Percentiles rank a stretch among this genome's conserved stretches.
Conservation (phyloP, 2,797 vertebrate species). For the Ataeniobius toweri region DNA sequence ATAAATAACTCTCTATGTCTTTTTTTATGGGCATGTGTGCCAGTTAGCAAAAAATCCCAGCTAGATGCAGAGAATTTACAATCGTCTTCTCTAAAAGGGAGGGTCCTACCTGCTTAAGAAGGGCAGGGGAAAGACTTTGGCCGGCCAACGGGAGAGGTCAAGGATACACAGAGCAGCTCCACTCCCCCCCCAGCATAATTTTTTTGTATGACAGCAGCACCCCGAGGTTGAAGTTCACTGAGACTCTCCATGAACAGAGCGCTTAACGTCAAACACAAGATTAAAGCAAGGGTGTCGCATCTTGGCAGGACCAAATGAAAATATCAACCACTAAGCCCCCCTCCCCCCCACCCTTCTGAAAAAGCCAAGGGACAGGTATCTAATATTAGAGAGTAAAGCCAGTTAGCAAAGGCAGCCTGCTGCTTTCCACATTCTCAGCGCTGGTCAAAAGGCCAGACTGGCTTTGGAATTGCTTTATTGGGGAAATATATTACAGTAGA, state of each 20-base stretch:
- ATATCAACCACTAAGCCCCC: slow-evolving; percentile 89
- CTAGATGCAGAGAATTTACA: slow-evolving; percentile 63
- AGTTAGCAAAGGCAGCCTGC: slow-evolving; percentile 81
- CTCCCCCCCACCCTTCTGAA: slow-evolving; percentile 64
- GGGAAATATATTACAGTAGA: slow-evolving; percentile 86
- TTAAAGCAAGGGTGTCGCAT: slow-evolving; percentile 87
- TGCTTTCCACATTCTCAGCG: slow-evolving; percentile 73
- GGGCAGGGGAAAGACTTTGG: slow-evolving; percentile 80
- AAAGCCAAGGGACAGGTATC: slow-evolving; percentile 84
- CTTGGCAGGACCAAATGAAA: slow-evolving; percentile 90
- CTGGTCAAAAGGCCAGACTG: slow-evolving; percentile 73
- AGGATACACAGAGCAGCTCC: slow-evolving; percentile 77
- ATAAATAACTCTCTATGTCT: slow-evolving; percentile 26
- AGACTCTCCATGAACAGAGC: slow-evolving; percentile 90
- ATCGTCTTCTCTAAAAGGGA: slow-evolving; percentile 67
- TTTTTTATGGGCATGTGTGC: slow-evolving; percentile 50
- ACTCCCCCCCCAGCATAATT: slow-evolving; percentile 75
- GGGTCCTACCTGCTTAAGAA: slow-evolving; percentile 82
- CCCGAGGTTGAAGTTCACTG: slow-evolving; percentile 85
- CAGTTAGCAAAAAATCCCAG: slow-evolving; percentile 63
- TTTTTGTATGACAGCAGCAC: slow-evolving; percentile 84
- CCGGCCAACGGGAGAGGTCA: slow-evolving; percentile 81
- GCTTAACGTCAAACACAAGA: slow-evolving; percentile 90
- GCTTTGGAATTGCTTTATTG: slow-evolving; percentile 80
- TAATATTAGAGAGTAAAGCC: slow-evolving; percentile 85